A percentile compares a stretch with the other conserved stretches of the same genome.
Conservation (phyloP, 1,140 invertebrate genomes). For the Elymnias hypermnestra region DNA sequence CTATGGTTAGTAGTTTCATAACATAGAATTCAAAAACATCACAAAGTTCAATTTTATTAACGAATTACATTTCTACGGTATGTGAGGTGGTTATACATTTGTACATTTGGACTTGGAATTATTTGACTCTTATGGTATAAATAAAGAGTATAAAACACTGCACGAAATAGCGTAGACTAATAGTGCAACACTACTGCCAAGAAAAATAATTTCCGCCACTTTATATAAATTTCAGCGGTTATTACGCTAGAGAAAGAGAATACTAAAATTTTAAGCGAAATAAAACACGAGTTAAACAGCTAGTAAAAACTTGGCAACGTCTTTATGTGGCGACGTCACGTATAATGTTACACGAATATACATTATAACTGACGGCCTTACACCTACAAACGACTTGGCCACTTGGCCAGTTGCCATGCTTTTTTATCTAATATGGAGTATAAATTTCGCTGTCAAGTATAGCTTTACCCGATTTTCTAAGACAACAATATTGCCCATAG, state of each 20-base stretch:
- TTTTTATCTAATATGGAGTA: slow-evolving; percentile 20
- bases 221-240: slow-evolving; percentile 29
- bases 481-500: no score
- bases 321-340: slow-evolving; percentile 24
- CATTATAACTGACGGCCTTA: slow-evolving; percentile 22
- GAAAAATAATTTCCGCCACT: slow-evolving; percentile 26
- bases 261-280: slow-evolving; percentile 27
- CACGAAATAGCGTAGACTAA: slow-evolving; percentile 7
- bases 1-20: no score
- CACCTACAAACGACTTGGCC: slow-evolving; percentile 24
- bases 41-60: no score
- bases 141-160: slow-evolving; percentile 2
- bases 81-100: no score
- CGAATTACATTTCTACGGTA: no score
- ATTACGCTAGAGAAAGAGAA: slow-evolving; percentile 22
- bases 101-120: not conserved
- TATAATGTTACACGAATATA: slow-evolving; percentile 27
- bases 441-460: slow-evolving; percentile 10
- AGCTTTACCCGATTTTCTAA: slow-evolving; percentile 1
- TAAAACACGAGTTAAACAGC: slow-evolving; percentile 32
- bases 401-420: slow-evolving; percentile 16
- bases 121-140: slow-evolving; percentile 5
- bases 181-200: slow-evolving; percentile 19
- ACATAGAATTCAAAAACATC: no score
- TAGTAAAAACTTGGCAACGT: slow-evolving; percentile 34